These are phyloP conservation scores for Beris morrisii DNA, from an alignment of 2,888 invertebrate species.

Conservation along the genomic window DNA sequence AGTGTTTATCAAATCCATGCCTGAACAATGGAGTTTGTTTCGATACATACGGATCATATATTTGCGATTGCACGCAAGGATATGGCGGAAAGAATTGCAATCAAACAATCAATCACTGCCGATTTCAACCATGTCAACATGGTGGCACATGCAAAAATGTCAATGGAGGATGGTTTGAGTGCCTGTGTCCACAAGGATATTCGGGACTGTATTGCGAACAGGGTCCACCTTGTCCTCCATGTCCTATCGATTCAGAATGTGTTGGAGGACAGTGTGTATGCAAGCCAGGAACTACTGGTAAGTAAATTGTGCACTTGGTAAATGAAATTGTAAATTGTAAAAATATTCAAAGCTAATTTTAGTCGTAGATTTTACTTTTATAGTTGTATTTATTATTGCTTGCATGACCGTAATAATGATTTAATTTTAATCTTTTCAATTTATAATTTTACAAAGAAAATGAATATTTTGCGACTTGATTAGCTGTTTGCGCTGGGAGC, in stretches of 20 bases:
- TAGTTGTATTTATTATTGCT: neutral
- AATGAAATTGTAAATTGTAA: neutral
- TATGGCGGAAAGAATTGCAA: conserved; percentile 81
- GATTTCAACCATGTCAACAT: conserved; percentile 71
- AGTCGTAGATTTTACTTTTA: neutral
- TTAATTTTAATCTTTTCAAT: no score
- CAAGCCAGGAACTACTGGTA: conserved; percentile 55
- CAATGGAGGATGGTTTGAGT: conserved; percentile 64
- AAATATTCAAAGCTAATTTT: neutral
- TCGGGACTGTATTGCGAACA: conserved; percentile 54
- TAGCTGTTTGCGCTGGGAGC: no score
- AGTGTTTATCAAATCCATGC: conserved; percentile 72
- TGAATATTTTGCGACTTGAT: no score
- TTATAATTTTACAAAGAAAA: no score
- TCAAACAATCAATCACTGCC: conserved; percentile 62
- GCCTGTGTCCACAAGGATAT: conserved; percentile 69
- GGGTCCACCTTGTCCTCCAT: conserved; percentile 56
- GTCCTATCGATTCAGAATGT: conserved; percentile 71
- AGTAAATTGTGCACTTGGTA: conserved; percentile 39
- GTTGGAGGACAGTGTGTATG: conserved; percentile 58
- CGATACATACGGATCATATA: conserved; percentile 78
- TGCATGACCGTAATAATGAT: neutral
- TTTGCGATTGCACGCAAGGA: conserved; percentile 76
- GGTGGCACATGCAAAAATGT: conserved; percentile 70
- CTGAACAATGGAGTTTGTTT: conserved; percentile 76